phyloP scores from a whole-genome alignment of 2,113 vertebrate genomes.

The Neolamprologus tretocephalus region DNA sequence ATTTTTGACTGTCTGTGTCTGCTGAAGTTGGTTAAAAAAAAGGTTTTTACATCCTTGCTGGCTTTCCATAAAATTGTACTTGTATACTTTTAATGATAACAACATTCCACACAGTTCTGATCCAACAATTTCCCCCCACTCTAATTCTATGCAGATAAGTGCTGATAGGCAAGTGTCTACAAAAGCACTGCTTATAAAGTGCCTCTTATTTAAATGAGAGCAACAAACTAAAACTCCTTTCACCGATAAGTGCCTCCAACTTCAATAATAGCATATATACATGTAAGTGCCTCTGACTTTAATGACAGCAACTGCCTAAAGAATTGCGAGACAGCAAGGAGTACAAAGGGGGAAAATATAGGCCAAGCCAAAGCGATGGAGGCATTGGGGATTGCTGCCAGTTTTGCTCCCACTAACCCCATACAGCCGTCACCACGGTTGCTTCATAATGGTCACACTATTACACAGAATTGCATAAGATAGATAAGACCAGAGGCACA shows the following conservation, averaged over 20 bases:
- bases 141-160: slow-evolving; percentile 18
- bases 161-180: slow-evolving; percentile 7
- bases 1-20: not conserved
- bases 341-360: slow-evolving; percentile 28
- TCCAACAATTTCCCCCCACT: not conserved
- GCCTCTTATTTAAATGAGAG: slow-evolving; percentile 28
- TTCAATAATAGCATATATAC: not conserved
- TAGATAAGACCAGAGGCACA: slow-evolving; percentile 46
- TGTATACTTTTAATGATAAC: not conserved
- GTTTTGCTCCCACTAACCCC: slow-evolving; percentile 52
- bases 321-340: not conserved
- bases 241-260: not conserved
- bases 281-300: slow-evolving; percentile 10
- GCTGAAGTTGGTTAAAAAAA: not conserved
- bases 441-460: slow-evolving; percentile 55
- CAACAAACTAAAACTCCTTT: slow-evolving; percentile 8
- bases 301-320: slow-evolving; percentile 19
- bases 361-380: slow-evolving; percentile 28
- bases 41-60: not conserved
- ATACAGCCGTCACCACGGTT: slow-evolving; percentile 26
- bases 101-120: not conserved
- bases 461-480: slow-evolving; percentile 64
- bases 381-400: slow-evolving; percentile 39
- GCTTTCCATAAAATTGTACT: not conserved
- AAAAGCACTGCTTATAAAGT: slow-evolving; percentile 16